phyloP scores from a whole-genome alignment of 2,797 vertebrate genomes.

The Dermochelys coriacea region DNA sequence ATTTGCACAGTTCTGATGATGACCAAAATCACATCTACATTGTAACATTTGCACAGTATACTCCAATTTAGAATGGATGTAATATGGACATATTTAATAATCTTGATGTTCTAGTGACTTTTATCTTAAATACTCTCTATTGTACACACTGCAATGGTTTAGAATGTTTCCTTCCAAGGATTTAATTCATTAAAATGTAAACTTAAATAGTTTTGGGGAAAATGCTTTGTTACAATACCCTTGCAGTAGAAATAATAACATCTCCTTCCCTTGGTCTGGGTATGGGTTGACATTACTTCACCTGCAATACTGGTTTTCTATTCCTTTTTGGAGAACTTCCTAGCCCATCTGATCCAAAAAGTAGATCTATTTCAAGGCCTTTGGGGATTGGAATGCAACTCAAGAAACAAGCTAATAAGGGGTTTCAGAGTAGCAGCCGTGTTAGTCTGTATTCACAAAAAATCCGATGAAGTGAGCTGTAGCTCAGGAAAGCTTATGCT shows the following conservation, averaged over 20 bases:
- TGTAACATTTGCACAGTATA: not conserved
- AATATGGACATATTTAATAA: not conserved
- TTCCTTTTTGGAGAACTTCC: slow-evolving; percentile 17
- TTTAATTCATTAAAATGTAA: slow-evolving; percentile 24
- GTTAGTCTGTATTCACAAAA: no score
- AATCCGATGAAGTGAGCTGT: no score
- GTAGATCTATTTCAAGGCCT: not conserved
- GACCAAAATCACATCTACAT: not conserved
- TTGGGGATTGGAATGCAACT: not conserved
- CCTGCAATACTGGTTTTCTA: not conserved
- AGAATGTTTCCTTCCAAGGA: slow-evolving; percentile 21
- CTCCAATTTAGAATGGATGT: slow-evolving; percentile 22
- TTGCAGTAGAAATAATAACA: slow-evolving; percentile 45
- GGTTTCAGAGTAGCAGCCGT: no score
- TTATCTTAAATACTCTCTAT: not conserved
- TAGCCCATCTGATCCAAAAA: not conserved
- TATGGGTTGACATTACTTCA: not conserved
- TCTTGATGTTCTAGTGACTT: not conserved
- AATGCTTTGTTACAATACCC: not conserved
- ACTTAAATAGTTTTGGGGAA: not conserved
- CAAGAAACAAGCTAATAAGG: not conserved
- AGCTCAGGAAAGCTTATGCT: no score
- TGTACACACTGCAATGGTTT: not conserved
- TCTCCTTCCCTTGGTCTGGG: not conserved
- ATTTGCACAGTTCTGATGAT: not conserved